Evolutionary conservation across 2,888 invertebrate species (phyloP), one percentile per base, ranked within the genome.

Genomic region (Lasius platythorax): DNA sequence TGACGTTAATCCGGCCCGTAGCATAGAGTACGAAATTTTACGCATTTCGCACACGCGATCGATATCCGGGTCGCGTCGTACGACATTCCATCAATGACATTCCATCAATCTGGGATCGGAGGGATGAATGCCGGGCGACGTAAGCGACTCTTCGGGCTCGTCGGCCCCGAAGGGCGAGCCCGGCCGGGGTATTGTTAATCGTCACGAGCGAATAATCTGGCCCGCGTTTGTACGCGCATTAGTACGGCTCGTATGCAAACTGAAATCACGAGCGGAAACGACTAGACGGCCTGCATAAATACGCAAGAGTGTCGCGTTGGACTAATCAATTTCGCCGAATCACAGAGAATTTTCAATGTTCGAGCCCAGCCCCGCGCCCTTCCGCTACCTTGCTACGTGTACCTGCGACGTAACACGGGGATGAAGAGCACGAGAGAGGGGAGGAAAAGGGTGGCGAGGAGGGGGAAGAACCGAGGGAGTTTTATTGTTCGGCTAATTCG

Each of bases 271-370:
- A 85, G 73, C 87, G 87, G 87, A 90, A 92, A 91, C 92, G 91
- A 90, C 90, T 90, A 91, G 92, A 89, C 90, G 87, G 90, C 87
- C 91, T 91, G 92, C 91, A 93, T 93, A 94, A 93, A 93, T 93
- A 93, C 92, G 90, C 43, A 43, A 61, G 43, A 8, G 40, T 43
- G 63, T 63, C 74, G 43, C 50, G 75, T 43, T 64, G 50, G 74
- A 63, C 92, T 92, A 92, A 94, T 94, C 93, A 94, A 94, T 93
- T 91, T 92, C 89, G 50, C 72, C 85, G 89, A 91, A 91, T 92
- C 92, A 93, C 90, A 92, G 92, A 83, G 92, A 93, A 92, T 91
- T 93, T 93, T 93, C 92, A 88, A 92, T 92, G 88, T 85, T 66
- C 73, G 43, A 28, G 2, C 37, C 56, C 37, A 37, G 30, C 63